Evolutionary conservation across 2,888 invertebrate genomes (phyloP).

Genomic region (Philaethria dido): DNA sequence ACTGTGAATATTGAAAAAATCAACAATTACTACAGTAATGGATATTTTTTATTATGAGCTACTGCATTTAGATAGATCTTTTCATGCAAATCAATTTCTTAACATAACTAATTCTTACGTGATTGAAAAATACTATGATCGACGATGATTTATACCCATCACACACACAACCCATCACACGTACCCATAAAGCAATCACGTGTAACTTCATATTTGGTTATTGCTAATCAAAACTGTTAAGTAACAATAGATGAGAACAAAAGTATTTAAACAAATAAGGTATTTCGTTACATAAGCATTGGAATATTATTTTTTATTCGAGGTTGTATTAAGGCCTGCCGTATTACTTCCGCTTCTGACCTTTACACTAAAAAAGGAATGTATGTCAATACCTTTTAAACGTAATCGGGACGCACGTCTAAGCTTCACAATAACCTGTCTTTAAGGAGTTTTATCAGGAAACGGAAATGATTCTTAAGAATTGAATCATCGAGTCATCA

Average conservation of each 20-base stretch:
- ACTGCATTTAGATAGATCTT: neutral
- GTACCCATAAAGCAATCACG: neutral
- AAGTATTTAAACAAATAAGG: neutral
- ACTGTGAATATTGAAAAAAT: neutral
- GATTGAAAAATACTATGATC: neutral
- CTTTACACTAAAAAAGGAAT: slow-evolving; percentile 44
- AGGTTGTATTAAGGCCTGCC: slow-evolving; percentile 34
- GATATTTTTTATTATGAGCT: neutral
- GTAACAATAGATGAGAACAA: neutral
- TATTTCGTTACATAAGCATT: slow-evolving; percentile 5
- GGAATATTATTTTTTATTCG: slow-evolving; percentile 24
- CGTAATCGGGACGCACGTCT: slow-evolving; percentile 15
- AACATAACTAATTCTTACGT: neutral
- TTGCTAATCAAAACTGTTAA: neutral
- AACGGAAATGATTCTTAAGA: slow-evolving; percentile 12
- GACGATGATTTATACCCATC: no score
- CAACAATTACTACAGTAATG: neutral
- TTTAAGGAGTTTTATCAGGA: slow-evolving; percentile 39
- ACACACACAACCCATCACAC: no score
- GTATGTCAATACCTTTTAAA: slow-evolving; percentile 44
- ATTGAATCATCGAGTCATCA: slow-evolving; percentile 1
- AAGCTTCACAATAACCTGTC: slow-evolving; percentile 23
- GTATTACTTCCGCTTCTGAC: slow-evolving; percentile 48
- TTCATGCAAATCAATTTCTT: neutral
- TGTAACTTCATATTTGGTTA: neutral